Percentiles rank a stretch among this genome's conserved stretches.
Evolutionary conservation across 2,113 vertebrate species (phyloP).

Genomic region (Chaetops frenatus): DNA sequence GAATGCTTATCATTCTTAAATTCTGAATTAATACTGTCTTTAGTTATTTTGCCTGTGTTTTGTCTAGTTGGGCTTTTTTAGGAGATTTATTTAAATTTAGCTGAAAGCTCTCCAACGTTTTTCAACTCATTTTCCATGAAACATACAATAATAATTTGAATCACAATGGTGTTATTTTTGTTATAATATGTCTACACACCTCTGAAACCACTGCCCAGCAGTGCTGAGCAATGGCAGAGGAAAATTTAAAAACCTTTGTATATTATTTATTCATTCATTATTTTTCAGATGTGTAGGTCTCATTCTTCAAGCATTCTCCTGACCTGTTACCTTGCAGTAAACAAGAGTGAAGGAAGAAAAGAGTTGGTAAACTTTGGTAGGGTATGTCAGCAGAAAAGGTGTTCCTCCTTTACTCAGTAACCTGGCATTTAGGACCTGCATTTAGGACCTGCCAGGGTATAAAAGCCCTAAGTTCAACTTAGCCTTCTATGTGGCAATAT

Average conservation of each 20-base stretch:
- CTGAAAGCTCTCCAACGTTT: not conserved
- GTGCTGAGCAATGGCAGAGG: not conserved
- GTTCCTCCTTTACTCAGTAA: not conserved
- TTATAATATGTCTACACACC: not conserved
- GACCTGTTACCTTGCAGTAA: not conserved
- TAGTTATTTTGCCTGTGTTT: not conserved
- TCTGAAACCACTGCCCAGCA: not conserved
- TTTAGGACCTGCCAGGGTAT: not conserved
- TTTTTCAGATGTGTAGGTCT: not conserved
- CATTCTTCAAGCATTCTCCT: not conserved
- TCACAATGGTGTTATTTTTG: not conserved
- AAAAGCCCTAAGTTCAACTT: not conserved
- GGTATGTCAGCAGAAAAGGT: not conserved
- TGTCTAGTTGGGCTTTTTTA: not conserved
- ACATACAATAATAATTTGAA: not conserved
- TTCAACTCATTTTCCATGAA: not conserved
- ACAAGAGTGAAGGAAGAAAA: not conserved
- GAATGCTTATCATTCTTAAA: not conserved
- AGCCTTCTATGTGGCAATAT: not conserved
- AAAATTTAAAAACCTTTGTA: not conserved
- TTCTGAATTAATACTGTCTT: not conserved
- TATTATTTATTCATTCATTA: not conserved
- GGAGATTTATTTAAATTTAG: not conserved
- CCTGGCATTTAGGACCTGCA: not conserved
- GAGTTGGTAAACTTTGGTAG: not conserved